Percentiles rank a stretch among this genome's conserved stretches.
These are phyloP conservation scores for Nebria salina DNA, from an alignment of 2,888 invertebrate species.

Conservation along the genomic window DNA sequence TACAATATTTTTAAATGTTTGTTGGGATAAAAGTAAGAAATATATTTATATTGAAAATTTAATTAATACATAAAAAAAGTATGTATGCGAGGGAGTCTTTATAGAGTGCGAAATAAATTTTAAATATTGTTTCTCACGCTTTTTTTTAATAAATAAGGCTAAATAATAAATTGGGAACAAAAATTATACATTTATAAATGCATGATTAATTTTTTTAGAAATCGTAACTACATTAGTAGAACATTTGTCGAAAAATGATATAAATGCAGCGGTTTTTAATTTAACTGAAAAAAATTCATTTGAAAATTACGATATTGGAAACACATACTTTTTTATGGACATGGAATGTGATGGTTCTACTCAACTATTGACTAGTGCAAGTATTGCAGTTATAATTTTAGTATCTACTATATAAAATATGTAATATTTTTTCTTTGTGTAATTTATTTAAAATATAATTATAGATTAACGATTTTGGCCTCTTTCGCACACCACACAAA, in stretches of 20 bases:
- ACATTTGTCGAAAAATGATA: neutral
- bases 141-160: no score
- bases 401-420: no score
- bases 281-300: neutral
- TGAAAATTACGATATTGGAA: neutral
- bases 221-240: neutral
- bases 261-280: neutral
- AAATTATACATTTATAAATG: no score
- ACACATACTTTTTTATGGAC: neutral
- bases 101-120: no score
- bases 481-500: constrained; percentile 4
- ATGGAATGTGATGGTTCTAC: neutral
- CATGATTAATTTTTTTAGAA: neutral
- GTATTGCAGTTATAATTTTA: neutral
- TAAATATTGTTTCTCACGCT: no score
- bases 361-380: neutral
- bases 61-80: no score
- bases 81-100: no score
- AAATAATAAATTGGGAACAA: no score
- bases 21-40: neutral
- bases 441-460: constrained; percentile 1
- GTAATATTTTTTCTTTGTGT: no score
- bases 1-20: neutral
- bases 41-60: neutral
- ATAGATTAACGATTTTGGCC: neutral